Base-by-base conservation (phyloP, 2,888 invertebrate species). In the Nemapogon koenigi region DNA sequence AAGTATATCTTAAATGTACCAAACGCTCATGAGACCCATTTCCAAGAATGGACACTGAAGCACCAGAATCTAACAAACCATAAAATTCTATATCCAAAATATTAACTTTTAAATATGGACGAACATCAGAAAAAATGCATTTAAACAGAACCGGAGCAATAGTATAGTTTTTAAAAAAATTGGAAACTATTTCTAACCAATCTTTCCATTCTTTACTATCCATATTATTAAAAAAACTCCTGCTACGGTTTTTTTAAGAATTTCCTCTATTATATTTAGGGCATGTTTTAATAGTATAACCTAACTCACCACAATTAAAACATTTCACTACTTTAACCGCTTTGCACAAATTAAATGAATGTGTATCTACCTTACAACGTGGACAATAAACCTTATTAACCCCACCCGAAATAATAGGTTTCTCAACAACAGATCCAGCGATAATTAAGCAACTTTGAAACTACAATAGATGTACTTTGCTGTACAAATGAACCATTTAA, bases 61-160 rank as follows among this genome's bases (percentile, higher is more conserved):
- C 32, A 7, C 16, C 32, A 3, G 32, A 32, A n/a, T 32, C 32
- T 4, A 32, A n/a, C 8, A 32, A 16, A 32, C 32, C 32, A 13
- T 10, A 14, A 4, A 11, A 30, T 30, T 30, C 16, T 4, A 14
- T 4, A 4, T 30, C 16, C 3, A 3, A 13, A 14, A 30, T 30
- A 14, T 30, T 16, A 4, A 30, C 14, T 30, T 16, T 16, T 15
- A 15, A 10, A 14, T 13, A 30, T 4, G 30, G 30, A 4, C 30
- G 13, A 6, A 15, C 16, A 14, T 30, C 30, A 4, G 3, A 13
- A 6, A 10, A 6, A 4, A 4, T 14, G 3, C 3, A 16, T 10
- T 30, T 30, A 15, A 4, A 4, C 6, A 22, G 22, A 22, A 22
- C 22, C 22, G 22, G 10, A 22, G 22, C 6, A 6, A 22, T 10